A percentile compares a stretch with the other conserved stretches of the same genome.
phyloP scores from a whole-genome alignment of 2,797 vertebrate genomes.

The Mareca penelope region DNA sequence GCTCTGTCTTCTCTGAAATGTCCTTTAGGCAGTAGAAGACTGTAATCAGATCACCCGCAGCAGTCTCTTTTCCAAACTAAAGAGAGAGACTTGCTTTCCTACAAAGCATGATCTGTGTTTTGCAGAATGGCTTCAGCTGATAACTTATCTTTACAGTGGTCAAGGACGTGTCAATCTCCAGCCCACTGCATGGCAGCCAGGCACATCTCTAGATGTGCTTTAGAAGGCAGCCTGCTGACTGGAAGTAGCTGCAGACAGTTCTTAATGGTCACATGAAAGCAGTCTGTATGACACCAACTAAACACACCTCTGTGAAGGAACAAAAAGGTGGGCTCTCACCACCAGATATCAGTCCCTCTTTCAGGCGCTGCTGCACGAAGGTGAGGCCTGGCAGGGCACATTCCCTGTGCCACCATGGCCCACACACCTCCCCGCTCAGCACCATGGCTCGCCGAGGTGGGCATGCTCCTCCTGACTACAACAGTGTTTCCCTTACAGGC shows the following conservation, averaged over 20 bases:
- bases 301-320: not conserved
- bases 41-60: not conserved
- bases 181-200: not conserved
- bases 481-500: not conserved
- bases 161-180: not conserved
- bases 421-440: not conserved
- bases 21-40: not conserved
- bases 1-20: not conserved
- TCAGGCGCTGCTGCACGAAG: not conserved
- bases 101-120: not conserved
- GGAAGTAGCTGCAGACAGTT: not conserved
- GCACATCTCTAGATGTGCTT: not conserved
- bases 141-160: not conserved
- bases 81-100: not conserved
- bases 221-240: fast-evolving
- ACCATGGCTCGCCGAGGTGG: not conserved
- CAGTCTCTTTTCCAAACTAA: not conserved
- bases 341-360: not conserved
- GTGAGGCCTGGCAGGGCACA: not conserved
- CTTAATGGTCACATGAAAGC: not conserved
- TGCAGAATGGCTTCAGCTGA: not conserved
- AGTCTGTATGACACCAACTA: too few relatives aligned
- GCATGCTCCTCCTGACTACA: not conserved
- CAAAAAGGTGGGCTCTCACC: not conserved
- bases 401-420: not conserved